Evolutionary conservation across 2,888 invertebrate genomes (phyloP).

Genomic region (Noctua comes): DNA sequence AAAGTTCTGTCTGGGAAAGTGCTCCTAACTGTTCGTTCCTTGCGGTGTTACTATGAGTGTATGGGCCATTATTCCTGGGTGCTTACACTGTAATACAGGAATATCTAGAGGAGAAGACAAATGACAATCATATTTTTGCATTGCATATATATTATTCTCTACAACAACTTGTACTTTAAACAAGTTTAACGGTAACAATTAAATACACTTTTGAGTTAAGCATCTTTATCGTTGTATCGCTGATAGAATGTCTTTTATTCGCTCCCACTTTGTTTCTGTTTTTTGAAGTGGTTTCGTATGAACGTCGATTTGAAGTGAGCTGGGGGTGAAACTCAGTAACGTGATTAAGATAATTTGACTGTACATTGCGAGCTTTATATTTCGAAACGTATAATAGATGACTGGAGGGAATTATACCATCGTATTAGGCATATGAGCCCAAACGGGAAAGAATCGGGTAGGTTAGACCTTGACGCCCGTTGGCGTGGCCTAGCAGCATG

Average conservation of each 20-base stretch:
- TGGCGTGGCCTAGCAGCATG: too few relatives aligned
- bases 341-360: too few relatives aligned
- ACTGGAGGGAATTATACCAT: too few relatives aligned
- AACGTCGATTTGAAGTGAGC: too few relatives aligned
- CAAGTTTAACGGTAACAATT: neutral
- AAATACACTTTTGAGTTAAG: neutral
- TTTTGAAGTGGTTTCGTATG: too few relatives aligned
- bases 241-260: neutral
- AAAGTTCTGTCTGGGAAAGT: slow-evolving; percentile 47
- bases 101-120: neutral
- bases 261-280: neutral
- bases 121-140: neutral
- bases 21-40: slow-evolving; percentile 21
- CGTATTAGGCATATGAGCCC: too few relatives aligned
- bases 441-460: too few relatives aligned
- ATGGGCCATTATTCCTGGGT: neutral
- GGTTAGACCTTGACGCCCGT: too few relatives aligned
- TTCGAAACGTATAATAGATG: too few relatives aligned
- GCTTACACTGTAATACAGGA: neutral
- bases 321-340: too few relatives aligned
- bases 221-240: neutral
- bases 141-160: neutral
- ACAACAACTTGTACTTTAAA: neutral
- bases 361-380: too few relatives aligned
- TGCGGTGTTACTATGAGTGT: slow-evolving; percentile 13